Evolutionary conservation across 2,113 vertebrate genomes (phyloP), one percentile per base, ranked within the genome.

Genomic region (Antigone vipio): DNA sequence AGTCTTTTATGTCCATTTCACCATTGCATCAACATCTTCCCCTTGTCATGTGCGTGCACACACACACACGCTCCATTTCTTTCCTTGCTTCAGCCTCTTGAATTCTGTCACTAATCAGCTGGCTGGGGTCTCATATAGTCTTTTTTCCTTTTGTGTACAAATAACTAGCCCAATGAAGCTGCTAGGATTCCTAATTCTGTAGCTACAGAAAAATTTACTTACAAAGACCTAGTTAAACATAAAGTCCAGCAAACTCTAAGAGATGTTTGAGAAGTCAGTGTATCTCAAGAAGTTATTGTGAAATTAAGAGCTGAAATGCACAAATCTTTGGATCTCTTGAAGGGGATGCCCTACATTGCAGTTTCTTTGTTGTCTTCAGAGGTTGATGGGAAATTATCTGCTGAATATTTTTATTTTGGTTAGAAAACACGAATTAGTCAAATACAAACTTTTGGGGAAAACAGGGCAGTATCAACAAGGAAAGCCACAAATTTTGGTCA

Each of bases 1-100:
- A 17, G 3, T 40, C 5, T 47, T 88, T 82, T 49, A 5, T 44
- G 20, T 64, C 87, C 7, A 35, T 64, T 85, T 82, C 49, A 52
- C 53, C 53, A 42, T 30, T 52, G 34, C 34, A 76, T 71, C 47
- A 79, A 16, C 10, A 52, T 24, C 34, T 55, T 88, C 35, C 20
- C 26, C 29, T 19, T 72, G 42, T 34, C 30, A 45, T 11, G 13
- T 2, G 0, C 15, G 21, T 0, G 9, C 2, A 3, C 66, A 40
- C 75, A 42, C 18, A 49, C 30, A 12, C 9, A 7, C 8, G 6
- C 22, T 69, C 38, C 11, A 50, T 45, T 92, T 90, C 64, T 82
- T 67, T 69, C 56, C 44, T 42, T 88, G 45, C 56, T 77, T 72
- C 55, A 71, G 15, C 32, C 32, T 87, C 50, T 15, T 72, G 52